Evolutionary conservation across 2,113 vertebrate genomes (phyloP).

Genomic region (Entomyzon cyanotis): DNA sequence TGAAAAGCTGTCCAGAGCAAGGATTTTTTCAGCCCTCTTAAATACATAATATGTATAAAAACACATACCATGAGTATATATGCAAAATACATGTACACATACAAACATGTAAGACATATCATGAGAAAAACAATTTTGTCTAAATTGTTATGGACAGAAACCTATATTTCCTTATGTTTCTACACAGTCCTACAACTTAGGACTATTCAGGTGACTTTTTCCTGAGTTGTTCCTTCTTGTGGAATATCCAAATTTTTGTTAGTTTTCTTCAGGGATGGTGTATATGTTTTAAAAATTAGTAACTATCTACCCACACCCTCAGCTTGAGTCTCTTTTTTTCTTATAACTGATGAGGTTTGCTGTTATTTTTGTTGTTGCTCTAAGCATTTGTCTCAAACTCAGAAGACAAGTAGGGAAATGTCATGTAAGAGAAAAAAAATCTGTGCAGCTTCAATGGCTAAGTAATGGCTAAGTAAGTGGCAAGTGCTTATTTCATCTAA

Average conservation of each 20-base stretch:
- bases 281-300: not conserved
- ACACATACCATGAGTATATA: too few relatives aligned
- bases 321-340: not conserved
- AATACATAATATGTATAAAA: not conserved
- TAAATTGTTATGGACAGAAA: not conserved
- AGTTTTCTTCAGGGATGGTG: not conserved
- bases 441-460: not conserved
- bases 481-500: not conserved
- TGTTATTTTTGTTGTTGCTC: not conserved
- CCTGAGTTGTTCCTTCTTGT: not conserved
- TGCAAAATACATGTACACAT: not conserved
- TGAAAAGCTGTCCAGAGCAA: not conserved
- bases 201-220: not conserved
- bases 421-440: not conserved
- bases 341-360: not conserved
- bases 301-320: not conserved
- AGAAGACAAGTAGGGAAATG: not conserved
- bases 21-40: not conserved
- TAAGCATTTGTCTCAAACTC: not conserved
- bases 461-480: not conserved
- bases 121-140: not conserved
- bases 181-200: not conserved
- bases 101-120: not conserved
- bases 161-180: not conserved
- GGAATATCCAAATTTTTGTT: not conserved